Evolutionary conservation across 2,797 vertebrate species (phyloP).

Genomic region (Sparidentex hasta): DNA sequence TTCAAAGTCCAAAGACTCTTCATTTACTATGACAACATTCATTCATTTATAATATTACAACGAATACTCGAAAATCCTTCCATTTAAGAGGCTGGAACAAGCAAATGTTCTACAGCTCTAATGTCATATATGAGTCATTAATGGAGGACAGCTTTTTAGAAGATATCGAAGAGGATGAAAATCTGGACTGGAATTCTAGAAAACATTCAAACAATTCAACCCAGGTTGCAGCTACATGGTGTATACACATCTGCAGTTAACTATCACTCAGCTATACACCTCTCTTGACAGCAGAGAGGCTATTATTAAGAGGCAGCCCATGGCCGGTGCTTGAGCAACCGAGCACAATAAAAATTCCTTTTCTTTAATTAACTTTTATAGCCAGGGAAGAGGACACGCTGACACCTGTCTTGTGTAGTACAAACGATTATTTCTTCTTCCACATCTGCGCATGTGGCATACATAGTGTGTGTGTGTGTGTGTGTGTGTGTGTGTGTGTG

Average conservation of each 20-base stretch:
- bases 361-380: constrained; percentile 87
- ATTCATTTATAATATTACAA: too few species aligned
- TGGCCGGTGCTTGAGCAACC: constrained; percentile 63
- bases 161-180: constrained; percentile 13
- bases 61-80: too few species aligned
- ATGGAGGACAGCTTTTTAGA: not conserved
- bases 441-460: constrained; percentile 40
- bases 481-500: constrained; percentile 18
- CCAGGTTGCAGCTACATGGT: constrained; percentile 24
- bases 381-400: constrained; percentile 77
- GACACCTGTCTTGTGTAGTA: constrained; percentile 80
- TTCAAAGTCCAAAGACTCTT: too few species aligned
- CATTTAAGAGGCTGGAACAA: too few species aligned
- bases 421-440: constrained; percentile 70
- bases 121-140: not conserved
- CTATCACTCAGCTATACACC: constrained; percentile 66
- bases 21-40: too few species aligned
- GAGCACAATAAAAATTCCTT: constrained; percentile 81
- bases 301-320: constrained; percentile 74
- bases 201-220: constrained; percentile 44
- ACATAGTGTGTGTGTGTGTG: constrained; percentile 13
- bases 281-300: constrained; percentile 73
- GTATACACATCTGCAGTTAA: constrained; percentile 53
- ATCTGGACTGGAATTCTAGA: constrained; percentile 24
- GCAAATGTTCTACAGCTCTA: too few species aligned